These are phyloP conservation scores for Nemotelus pantherinus DNA, from an alignment of 2,888 invertebrate genomes.

Conservation along the genomic window DNA sequence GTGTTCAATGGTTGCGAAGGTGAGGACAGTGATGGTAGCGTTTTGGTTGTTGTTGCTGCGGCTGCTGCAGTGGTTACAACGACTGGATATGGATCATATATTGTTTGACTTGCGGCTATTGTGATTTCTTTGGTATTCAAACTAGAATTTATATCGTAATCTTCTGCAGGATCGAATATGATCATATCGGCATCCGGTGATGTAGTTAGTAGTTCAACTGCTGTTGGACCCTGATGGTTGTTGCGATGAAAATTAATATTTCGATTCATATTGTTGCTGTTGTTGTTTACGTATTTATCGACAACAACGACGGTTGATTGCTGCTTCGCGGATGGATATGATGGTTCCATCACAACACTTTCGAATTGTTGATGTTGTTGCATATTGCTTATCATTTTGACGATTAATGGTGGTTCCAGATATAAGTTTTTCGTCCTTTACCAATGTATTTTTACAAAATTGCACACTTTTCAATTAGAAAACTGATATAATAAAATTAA, in stretches of 20 bases:
- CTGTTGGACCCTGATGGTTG: not conserved
- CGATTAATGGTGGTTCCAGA: not conserved
- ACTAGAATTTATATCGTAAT: slow-evolving; percentile 34
- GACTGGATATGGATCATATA: slow-evolving; percentile 21
- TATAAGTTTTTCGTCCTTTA: not conserved
- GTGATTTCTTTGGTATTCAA: slow-evolving; percentile 40
- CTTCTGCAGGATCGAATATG: slow-evolving; percentile 10
- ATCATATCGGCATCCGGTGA: slow-evolving; percentile 17
- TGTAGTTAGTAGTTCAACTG: not conserved
- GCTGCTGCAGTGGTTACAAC: not conserved
- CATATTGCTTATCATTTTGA: slow-evolving; percentile 46
- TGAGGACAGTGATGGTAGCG: too few relatives aligned
- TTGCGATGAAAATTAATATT: slow-evolving; percentile 12
- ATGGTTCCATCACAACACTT: slow-evolving; percentile 34
- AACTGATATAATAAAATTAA: not conserved
- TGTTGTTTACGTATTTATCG: slow-evolving; percentile 33
- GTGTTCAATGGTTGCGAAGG: not conserved
- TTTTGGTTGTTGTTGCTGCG: not conserved
- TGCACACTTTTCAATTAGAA: not conserved
- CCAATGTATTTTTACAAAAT: not conserved
- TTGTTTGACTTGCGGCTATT: slow-evolving; percentile 34
- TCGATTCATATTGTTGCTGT: slow-evolving; percentile 37
- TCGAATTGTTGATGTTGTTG: slow-evolving; percentile 39
- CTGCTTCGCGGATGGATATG: not conserved
- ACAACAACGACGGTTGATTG: slow-evolving; percentile 6